Percentiles rank a stretch among this genome's conserved stretches.
Conservation (phyloP, 2,113 vertebrate species). For the Uropsilus gracilis region DNA sequence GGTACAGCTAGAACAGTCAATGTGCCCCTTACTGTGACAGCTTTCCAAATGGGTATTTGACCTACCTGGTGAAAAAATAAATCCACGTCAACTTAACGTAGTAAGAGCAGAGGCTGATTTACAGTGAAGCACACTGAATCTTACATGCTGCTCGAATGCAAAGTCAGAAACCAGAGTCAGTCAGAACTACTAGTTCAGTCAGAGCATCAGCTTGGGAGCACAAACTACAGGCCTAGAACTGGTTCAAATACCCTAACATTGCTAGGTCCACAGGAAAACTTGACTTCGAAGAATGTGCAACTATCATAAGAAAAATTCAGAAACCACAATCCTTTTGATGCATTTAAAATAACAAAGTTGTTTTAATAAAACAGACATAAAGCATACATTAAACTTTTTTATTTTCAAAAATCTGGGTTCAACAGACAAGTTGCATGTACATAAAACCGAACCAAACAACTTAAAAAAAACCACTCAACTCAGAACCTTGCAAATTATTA, state of each 20-base stretch:
- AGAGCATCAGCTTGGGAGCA: neutral
- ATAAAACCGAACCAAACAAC: constrained; percentile 48
- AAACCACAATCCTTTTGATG: neutral
- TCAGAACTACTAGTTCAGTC: neutral
- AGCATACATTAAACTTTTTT: constrained; percentile 35
- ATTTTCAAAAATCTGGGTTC: constrained; percentile 69
- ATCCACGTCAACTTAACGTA: too few relatives aligned
- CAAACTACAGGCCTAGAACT: fast-evolving
- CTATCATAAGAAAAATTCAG: neutral
- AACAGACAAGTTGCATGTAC: constrained; percentile 58
- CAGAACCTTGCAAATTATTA: constrained; percentile 51
- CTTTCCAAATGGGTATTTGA: neutral
- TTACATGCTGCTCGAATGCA: too few relatives aligned
- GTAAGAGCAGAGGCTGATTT: too few relatives aligned
- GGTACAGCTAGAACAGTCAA: neutral
- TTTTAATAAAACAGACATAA: constrained; percentile 70
- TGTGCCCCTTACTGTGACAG: neutral
- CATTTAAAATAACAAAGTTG: constrained; percentile 13
- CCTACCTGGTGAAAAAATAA: neutral
- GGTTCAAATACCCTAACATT: neutral
- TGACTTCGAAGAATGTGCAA: neutral
- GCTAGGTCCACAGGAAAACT: constrained; percentile 8
- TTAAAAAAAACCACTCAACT: neutral
- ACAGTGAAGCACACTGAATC: too few relatives aligned
- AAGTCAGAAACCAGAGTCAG: neutral